Evolutionary conservation across 1,140 invertebrate genomes (phyloP).

Genomic region (Pectinophora gossypiella): DNA sequence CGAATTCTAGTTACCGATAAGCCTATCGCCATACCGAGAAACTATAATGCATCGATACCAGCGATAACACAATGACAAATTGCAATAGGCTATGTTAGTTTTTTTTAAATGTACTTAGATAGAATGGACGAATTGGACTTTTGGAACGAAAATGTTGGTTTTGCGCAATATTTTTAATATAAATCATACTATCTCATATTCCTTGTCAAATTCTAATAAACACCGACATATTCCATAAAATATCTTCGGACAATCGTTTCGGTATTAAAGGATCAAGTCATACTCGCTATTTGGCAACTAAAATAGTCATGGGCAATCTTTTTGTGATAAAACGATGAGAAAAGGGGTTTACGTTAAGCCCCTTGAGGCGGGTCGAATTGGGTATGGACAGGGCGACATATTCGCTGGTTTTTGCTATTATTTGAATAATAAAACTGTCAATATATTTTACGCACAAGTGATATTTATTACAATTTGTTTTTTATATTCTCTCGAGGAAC

Average conservation of each 20-base stretch:
- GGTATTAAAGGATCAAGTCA: conserved; percentile 46
- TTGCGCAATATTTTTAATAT: no score
- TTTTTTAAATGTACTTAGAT: no score
- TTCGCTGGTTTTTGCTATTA: conserved; percentile 62
- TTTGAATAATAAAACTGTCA: conserved; percentile 69
- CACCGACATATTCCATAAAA: not conserved
- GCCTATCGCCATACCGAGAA: conserved; percentile 53
- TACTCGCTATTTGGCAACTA: conserved; percentile 67
- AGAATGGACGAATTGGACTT: no score
- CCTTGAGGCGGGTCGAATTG: conserved; percentile 71
- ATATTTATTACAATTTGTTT: conserved; percentile 43
- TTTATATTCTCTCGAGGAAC: conserved; percentile 6
- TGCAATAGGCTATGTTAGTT: no score
- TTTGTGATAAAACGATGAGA: conserved; percentile 65
- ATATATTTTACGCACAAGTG: conserved; percentile 47
- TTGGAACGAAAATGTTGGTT: no score
- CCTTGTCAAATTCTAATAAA: no score
- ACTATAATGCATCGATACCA: conserved; percentile 56
- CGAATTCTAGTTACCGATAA: conserved; percentile 51
- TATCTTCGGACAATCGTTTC: not conserved
- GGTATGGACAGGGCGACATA: conserved; percentile 57
- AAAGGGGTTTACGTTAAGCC: conserved; percentile 67
- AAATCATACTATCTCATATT: no score
- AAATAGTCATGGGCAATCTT: conserved; percentile 60
- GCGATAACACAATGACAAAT: conserved; percentile 59